Base-by-base conservation (phyloP, 2,888 invertebrate genomes). In the Plusia festucae region DNA sequence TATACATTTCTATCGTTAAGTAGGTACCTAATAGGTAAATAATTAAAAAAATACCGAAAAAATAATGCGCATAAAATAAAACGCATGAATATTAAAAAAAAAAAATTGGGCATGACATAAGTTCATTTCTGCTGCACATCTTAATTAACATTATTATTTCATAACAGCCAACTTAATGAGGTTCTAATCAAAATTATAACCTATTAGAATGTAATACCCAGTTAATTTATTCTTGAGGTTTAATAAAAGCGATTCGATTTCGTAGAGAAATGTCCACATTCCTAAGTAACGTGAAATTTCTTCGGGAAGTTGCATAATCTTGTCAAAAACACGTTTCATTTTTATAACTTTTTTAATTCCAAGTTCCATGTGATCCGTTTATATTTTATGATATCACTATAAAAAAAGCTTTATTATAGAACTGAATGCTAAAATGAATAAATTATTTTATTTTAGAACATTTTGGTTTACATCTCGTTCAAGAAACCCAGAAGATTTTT, bases 141-240 rank as follows among this genome's bases (percentile, higher is more conserved):
- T 61, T 66, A 70, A 68, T 76, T 60, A 60, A 66, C 27, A 58
- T 57, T 60, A 81, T 65, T 63, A 51, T 63, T 51, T 61, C 53
- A 34, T 67, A 68, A 70, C 34, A 66, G 60, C 27, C 13, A 68
- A 54, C 51, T 65, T 53, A 65, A 76, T 82, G 68, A 70, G 61
- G 60, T 53, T 52, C 30, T 68, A 70, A 76, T 79, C 68, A 76
- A 79, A 68, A 66, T 65, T 59, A 52, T 68, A 79, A 73, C 64
- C 68, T 67, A 76, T 73, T 72, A 67, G 22, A 69, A 68, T n/a
- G n/a, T n/a, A n/a, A n/a, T 70, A 65, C 53, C 16, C 61, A 44
- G 63, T 70, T 82, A 76, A 73, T 82, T 59, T 79, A 79, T 79
- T 79, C 80, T 79, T 71, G 77, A 75, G 60, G 51, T n/a, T 63